Percentiles rank a stretch among this genome's conserved stretches.
These are phyloP conservation scores for Amorpha juglandis DNA, from an alignment of 2,888 invertebrate genomes.

Conservation along the genomic window DNA sequence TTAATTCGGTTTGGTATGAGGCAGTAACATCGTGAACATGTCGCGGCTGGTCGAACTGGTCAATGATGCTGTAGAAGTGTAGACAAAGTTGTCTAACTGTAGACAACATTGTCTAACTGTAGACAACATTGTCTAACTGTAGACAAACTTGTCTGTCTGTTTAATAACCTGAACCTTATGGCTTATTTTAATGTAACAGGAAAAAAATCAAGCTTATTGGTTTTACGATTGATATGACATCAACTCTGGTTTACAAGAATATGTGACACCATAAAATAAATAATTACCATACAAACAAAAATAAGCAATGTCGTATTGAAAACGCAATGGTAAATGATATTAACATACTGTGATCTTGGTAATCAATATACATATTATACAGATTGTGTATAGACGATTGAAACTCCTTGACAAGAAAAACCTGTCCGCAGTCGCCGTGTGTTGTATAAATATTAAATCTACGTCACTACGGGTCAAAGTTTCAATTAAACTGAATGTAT, in stretches of 20 bases:
- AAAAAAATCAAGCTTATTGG: not conserved
- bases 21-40: no score
- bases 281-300: not conserved
- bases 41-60: no score
- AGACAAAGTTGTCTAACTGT: no score
- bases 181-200: not conserved
- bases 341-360: not conserved
- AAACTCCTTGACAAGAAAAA: not conserved
- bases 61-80: no score
- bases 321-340: not conserved
- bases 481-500: not conserved
- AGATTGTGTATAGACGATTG: not conserved
- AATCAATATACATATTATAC: not conserved
- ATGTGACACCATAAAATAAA: slow-evolving; percentile 6
- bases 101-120: no score
- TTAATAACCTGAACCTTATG: no score
- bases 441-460: not conserved
- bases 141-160: no score
- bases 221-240: not conserved
- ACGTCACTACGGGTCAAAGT: not conserved
- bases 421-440: not conserved
- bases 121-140: no score
- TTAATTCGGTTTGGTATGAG: no score
- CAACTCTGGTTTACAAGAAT: not conserved
- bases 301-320: not conserved